Base-by-base conservation (phyloP, 1,140 invertebrate species). In the Nilaparvata lugens region DNA sequence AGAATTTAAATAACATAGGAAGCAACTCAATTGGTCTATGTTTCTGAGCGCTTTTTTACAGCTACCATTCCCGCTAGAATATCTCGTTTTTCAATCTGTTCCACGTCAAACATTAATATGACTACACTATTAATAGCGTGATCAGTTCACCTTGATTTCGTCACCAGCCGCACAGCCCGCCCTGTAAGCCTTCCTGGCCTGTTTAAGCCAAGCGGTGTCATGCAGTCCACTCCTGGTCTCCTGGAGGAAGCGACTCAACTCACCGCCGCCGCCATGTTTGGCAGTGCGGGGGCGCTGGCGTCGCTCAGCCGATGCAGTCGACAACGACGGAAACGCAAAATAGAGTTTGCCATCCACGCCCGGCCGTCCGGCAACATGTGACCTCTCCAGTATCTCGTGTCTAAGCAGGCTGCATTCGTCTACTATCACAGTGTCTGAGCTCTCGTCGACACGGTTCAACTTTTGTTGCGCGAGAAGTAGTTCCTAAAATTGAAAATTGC, bases 171-270 rank as follows among this genome's bases (percentile, higher is more conserved):
- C 31, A 35, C 31, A 35, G 2, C 40, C 40, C 1, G 53, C 42
- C 52, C 48, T 61, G 40, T 60, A 63, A 21, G 60, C 23, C 35
- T 56, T 64, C 24, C 52, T 52, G 14, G 51, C 54, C n/a, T 64
- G 58, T 11, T 54, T 58, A 6, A 61, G 18, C 62, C 62, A 64
- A 24, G 52, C 58, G 25, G 28, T 24, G 57, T 64, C 62, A 58
- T 64, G 62, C 4, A 64, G 25, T 24, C 58, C 53, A 3, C 55
- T 28, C 45, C 51, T 61, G 7, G 62, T 64, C n/a, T 61, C 62
- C n/a, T 51, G 53, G 18, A 64, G 21, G 19, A 61, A 64, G n/a
- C 52, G 55, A 19, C 24, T 16, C n/a, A 64, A 4, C 19, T 64
- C 62, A 6, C 45, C 55, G 31, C 9, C 1, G 3, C 31, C 31